Evolutionary conservation across 1,140 invertebrate genomes (phyloP), one percentile per base, ranked within the genome.

Genomic region (Temnothorax curvispinosus): DNA sequence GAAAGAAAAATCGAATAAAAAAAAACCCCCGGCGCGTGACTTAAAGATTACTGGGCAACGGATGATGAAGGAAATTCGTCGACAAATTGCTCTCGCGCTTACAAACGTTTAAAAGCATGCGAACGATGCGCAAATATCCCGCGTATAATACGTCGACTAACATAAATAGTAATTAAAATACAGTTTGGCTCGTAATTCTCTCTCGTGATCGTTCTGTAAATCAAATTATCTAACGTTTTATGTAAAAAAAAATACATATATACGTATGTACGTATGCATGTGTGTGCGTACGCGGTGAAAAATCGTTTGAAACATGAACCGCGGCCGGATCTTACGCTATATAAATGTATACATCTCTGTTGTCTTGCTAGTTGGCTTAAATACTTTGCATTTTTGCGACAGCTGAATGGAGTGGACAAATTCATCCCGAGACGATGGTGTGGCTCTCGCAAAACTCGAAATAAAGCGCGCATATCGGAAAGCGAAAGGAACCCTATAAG

Each of bases 341-440:
- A 27, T 94, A 94, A 92, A 95, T 95, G 94, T 95, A 93, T 95
- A 95, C 93, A 93, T 94, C 93, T 95, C 91, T 94, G 93, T 94
- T 94, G 91, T 94, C 93, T 27, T 93, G 91, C 93, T 95, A 94
- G 95, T 95, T 94, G 93, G 93, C 93, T 94, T 94, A 95, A 94
- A 95, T 95, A 95, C 88, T 94, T 92, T 92, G 92, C 92, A 93
- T 95, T 93, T 27, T 94, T 92, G 92, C 93, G 92, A 94, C 93
- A 94, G 94, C 91, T 94, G 91, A 69, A 69, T 94, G 93, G 88
- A 92, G 85, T 93, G 92, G 91, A 92, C 81, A 92, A 88, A 88
- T 89, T 89, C 87, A 80, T 71, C 58, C 56, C 52, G 18, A 47
- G 41, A 54, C 21, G 41, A 54, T 60, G 27, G 27, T 27, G 27